A percentile compares a stretch with the other conserved stretches of the same genome.
phyloP scores from a whole-genome alignment of 2,888 invertebrate genomes.

The Pelosia muscerda region DNA sequence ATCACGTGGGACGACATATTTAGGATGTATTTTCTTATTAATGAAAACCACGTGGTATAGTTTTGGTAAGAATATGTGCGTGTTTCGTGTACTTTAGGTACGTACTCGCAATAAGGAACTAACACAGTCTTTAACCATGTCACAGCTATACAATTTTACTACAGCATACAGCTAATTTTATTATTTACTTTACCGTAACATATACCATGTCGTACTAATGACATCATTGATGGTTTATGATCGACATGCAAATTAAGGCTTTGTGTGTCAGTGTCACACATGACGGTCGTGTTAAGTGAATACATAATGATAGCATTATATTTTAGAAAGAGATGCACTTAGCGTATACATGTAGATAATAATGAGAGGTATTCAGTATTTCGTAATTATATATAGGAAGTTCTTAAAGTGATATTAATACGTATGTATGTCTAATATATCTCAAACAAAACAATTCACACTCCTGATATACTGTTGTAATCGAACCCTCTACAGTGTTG shows the following conservation, averaged over 20 bases:
- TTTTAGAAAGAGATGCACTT: constrained; percentile 3
- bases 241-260: constrained; percentile 17
- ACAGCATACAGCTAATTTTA: background rate
- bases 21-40: too few species aligned
- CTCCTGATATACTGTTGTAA: background rate
- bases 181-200: background rate
- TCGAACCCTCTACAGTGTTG: too few species aligned
- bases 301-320: background rate
- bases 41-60: too few species aligned
- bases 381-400: background rate
- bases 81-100: too few species aligned
- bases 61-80: too few species aligned
- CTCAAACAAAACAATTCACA: background rate
- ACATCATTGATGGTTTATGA: constrained; percentile 14
- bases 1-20: too few species aligned
- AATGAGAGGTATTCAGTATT: background rate
- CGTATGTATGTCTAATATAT: too few species aligned
- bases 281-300: constrained; percentile 8
- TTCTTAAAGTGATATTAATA: background rate
- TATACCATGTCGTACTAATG: background rate
- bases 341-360: background rate
- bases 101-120: too few species aligned
- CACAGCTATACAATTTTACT: background rate
- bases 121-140: too few species aligned
- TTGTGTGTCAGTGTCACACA: constrained; percentile 16